Evolutionary conservation across 2,888 invertebrate species (phyloP).

Genomic region (Eilema sororculum): DNA sequence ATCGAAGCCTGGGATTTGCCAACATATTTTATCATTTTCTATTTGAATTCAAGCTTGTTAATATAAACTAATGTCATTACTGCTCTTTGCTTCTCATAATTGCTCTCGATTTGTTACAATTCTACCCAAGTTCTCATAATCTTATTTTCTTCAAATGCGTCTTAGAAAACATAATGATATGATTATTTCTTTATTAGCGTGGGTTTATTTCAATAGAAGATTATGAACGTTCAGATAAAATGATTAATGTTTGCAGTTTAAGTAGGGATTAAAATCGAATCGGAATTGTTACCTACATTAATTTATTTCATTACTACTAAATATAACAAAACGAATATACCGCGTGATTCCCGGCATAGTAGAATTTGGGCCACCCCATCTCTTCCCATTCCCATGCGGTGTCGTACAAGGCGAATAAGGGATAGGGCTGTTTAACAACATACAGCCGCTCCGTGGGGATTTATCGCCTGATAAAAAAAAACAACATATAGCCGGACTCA

Average conservation of each 20-base stretch:
- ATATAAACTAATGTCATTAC: not conserved
- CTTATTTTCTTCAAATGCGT: slow-evolving; percentile 6
- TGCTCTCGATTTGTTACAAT: not conserved
- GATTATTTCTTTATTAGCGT: slow-evolving; percentile 1
- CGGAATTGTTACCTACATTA: not conserved
- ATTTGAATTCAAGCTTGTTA: not conserved
- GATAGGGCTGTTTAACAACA: too few relatives aligned
- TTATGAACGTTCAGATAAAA: not conserved
- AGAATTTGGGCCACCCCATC: too few relatives aligned
- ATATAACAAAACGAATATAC: not conserved
- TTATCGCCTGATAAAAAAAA: too few relatives aligned
- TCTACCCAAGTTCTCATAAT: not conserved
- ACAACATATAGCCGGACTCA: too few relatives aligned
- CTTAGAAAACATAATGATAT: not conserved
- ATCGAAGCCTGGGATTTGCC: not conserved
- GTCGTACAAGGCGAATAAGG: too few relatives aligned
- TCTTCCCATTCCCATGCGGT: too few relatives aligned
- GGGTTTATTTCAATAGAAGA: not conserved
- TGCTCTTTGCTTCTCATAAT: not conserved
- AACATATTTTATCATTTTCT: not conserved
- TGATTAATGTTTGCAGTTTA: not conserved
- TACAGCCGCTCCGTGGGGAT: too few relatives aligned
- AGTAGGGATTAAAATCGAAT: not conserved
- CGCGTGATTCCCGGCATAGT: too few relatives aligned
- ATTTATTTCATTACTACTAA: not conserved